A percentile compares a stretch with the other conserved stretches of the same genome.
phyloP scores from a whole-genome alignment of 2,113 vertebrate genomes.

The Xerus inauris region DNA sequence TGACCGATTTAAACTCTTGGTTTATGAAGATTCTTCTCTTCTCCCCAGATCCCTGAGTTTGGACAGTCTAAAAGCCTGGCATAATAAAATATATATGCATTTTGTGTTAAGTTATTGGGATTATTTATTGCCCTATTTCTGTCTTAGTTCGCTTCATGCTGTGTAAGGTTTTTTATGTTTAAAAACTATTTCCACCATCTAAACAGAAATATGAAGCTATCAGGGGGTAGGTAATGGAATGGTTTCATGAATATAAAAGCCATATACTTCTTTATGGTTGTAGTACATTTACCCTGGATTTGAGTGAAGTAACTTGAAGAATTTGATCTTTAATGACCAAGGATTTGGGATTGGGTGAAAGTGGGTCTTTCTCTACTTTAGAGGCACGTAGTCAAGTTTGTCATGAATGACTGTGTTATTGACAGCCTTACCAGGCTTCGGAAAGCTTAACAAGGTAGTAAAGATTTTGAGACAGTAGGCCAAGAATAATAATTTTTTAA shows the following conservation, averaged over 20 bases:
- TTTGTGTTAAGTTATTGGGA: neutral
- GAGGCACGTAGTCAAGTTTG: neutral
- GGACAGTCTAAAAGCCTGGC: neutral
- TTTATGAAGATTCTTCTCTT: neutral
- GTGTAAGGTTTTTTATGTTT: neutral
- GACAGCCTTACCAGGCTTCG: neutral
- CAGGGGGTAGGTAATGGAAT: neutral
- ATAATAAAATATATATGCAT: neutral
- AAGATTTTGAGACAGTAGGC: slow-evolving; percentile 53
- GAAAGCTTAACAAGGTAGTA: slow-evolving; percentile 3
- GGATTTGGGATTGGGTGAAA: neutral
- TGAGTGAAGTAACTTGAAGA: neutral
- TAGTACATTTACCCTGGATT: neutral
- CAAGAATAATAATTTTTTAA: slow-evolving; percentile 19
- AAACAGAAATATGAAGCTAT: neutral
- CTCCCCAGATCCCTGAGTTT: neutral
- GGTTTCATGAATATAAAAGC: neutral
- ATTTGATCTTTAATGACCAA: neutral
- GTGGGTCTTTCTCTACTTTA: neutral
- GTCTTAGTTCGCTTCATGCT: neutral
- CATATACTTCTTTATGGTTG: neutral
- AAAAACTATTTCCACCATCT: neutral
- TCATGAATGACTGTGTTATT: neutral
- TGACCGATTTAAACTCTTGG: neutral
- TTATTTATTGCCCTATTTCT: neutral